Evolutionary conservation across 2,797 vertebrate species (phyloP).

Genomic region (Astyanax mexicanus): DNA sequence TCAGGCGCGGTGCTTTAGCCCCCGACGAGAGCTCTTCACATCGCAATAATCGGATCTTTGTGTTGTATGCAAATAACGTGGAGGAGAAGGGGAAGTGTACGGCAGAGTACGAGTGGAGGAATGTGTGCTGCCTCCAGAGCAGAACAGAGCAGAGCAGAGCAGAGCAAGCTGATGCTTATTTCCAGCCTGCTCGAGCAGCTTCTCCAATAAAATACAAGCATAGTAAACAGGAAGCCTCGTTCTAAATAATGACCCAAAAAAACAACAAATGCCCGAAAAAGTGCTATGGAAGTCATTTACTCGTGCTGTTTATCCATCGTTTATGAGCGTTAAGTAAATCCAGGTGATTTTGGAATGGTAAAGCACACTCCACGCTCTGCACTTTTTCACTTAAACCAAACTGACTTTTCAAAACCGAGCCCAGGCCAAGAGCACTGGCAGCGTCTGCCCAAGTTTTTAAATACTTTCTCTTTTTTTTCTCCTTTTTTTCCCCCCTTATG

Average conservation of each 20-base stretch:
- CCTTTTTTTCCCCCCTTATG: slow-evolving; percentile 17
- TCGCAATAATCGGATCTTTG: slow-evolving; percentile 57
- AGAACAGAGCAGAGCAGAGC: neutral
- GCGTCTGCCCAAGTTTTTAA: neutral
- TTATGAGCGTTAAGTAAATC: neutral
- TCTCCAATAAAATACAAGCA: slow-evolving; percentile 4
- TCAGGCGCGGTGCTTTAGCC: slow-evolving; percentile 26
- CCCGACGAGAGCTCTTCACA: slow-evolving; percentile 38
- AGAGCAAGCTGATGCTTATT: neutral
- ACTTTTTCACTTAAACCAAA: neutral
- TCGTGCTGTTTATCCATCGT: neutral
- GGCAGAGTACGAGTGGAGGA: neutral
- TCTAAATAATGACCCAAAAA: slow-evolving; percentile 29
- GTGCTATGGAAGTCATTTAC: slow-evolving; percentile 5
- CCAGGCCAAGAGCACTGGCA: neutral
- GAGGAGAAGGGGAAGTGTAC: slow-evolving; percentile 24
- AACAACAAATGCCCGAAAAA: neutral
- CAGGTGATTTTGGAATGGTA: neutral
- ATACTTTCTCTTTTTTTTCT: neutral
- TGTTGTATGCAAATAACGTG: slow-evolving; percentile 53
- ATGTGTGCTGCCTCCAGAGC: slow-evolving; percentile 2
- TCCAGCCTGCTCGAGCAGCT: neutral
- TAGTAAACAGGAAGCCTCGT: slow-evolving; percentile 23
- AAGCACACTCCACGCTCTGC: neutral
- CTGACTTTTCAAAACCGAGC: neutral